Percentiles rank a stretch among this genome's conserved stretches.
phyloP scores from a whole-genome alignment of 2,113 vertebrate species.

The Periophthalmodon schlosseri region DNA sequence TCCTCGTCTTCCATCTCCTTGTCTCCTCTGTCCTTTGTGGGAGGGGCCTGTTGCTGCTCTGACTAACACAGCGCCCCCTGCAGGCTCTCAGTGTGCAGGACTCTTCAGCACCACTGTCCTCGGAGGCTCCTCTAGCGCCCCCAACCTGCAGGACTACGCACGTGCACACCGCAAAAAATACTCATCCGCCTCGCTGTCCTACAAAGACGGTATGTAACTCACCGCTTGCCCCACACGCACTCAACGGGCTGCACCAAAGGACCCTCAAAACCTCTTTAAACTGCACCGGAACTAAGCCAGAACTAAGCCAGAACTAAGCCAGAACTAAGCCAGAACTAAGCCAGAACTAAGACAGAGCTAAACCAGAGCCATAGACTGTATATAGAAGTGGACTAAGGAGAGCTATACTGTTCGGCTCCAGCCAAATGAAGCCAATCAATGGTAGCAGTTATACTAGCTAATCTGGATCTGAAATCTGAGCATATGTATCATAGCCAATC shows the following conservation, averaged over 20 bases:
- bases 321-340: too few relatives aligned
- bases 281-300: too few relatives aligned
- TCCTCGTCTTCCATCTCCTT: neutral
- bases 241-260: too few relatives aligned
- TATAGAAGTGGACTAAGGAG: too few relatives aligned
- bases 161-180: conserved; percentile 98
- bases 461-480: too few relatives aligned
- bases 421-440: too few relatives aligned
- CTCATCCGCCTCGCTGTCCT: conserved; percentile 91
- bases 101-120: conserved; percentile 99
- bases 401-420: too few relatives aligned
- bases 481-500: too few relatives aligned
- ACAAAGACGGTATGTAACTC: conserved; percentile 95
- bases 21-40: conserved; percentile 29
- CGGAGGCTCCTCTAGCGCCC: conserved; percentile 98
- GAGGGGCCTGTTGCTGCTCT: conserved; percentile 73
- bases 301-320: too few relatives aligned
- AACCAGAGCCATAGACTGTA: too few relatives aligned
- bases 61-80: conserved; percentile 82
- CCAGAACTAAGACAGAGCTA: neutral
- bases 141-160: conserved; percentile 99
- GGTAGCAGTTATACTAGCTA: too few relatives aligned
- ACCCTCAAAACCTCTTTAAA: too few relatives aligned
- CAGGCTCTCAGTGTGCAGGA: conserved; percentile 98
- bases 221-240: neutral